A percentile compares a stretch with the other conserved stretches of the same genome.
Conservation (phyloP, 2,113 vertebrate species). For the Eira barbara region DNA sequence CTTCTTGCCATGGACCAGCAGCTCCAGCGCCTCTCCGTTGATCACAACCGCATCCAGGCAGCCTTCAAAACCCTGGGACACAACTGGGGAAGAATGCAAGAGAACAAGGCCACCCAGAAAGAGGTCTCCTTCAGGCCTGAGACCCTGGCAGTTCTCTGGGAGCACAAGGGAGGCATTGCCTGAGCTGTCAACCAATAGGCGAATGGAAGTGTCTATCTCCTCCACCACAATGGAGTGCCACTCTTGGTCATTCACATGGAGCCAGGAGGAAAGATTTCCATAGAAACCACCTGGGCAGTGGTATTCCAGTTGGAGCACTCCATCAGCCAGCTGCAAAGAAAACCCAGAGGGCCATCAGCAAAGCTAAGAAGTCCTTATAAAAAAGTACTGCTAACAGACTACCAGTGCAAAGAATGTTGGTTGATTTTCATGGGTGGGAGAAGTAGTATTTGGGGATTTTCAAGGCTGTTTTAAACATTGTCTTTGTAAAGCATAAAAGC, state of each 20-base stretch:
- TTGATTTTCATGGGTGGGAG: neutral
- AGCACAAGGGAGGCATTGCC: constrained; percentile 75
- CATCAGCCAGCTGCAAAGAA: constrained; percentile 85
- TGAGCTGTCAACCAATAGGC: constrained; percentile 83
- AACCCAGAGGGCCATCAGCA: neutral
- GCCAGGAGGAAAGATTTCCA: constrained; percentile 74
- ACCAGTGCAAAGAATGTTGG: neutral
- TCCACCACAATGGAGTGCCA: constrained; percentile 92
- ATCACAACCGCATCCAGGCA: constrained; percentile 90
- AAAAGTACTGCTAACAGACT: neutral
- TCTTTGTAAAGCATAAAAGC: neutral
- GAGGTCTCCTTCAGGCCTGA: constrained; percentile 80
- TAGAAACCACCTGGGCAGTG: constrained; percentile 80
- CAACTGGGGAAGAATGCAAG: constrained; percentile 3
- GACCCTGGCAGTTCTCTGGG: constrained; percentile 81
- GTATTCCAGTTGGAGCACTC: constrained; percentile 86
- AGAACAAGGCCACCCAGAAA: constrained; percentile 84
- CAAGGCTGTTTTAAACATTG: neutral
- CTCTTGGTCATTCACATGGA: constrained; percentile 81
- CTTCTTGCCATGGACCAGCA: constrained; percentile 63
- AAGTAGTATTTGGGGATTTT: neutral
- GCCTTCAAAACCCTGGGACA: constrained; percentile 85
- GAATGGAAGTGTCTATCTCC: constrained; percentile 82
- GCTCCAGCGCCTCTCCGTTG: constrained; percentile 83
- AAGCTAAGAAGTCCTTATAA: neutral